Evolutionary conservation across 2,888 invertebrate species (phyloP), one percentile per base, ranked within the genome.

Genomic region (Serripes groenlandicus): DNA sequence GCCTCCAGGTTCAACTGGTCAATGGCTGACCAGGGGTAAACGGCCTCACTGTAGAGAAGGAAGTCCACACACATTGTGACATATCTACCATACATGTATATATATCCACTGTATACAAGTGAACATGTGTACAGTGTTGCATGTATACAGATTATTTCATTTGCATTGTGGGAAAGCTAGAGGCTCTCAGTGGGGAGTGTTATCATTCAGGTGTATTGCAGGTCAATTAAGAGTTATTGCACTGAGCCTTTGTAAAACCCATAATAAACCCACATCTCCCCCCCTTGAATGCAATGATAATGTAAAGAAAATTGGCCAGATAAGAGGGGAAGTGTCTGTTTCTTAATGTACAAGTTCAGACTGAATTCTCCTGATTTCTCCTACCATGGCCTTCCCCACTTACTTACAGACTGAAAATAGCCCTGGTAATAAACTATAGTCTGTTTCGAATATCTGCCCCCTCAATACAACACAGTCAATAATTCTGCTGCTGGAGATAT

Each of bases 121-220:
- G 75, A 78, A 75, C 79, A 83, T 80, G 83, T 83, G 83, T 80
- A 83, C 79, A 78, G 52, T 71, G 52, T 68, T 68, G 73, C 82
- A 82, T 82, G 82, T 82, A 82, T 82, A 82, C 78, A 82, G 78
- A 82, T 82, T 82, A 75, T 74, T 78, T 82, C 79, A 83, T 80
- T 83, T 83, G 80, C 80, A 83, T 80, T 83, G 74, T 71, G 71
- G 71, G 71, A 71, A 56, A 34, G 34, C 35, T 56, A 66, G 78
- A 30, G 78, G 82, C 71, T 49, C 62, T 0, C 21, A n/a, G 37
- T 1, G 66, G 82, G 78, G 66, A 42, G 37, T 26, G 9, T 66
- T 42, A 23, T 18, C 18, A 37, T 5, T 66, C 66, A 66, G 66
- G 66, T 66, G 66, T 66, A 66, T 66, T 62, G 2, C 18, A 62